Percentiles rank a stretch among this genome's conserved stretches.
Conservation (phyloP, 2,888 invertebrate genomes). For the Zelleria hepariella region DNA sequence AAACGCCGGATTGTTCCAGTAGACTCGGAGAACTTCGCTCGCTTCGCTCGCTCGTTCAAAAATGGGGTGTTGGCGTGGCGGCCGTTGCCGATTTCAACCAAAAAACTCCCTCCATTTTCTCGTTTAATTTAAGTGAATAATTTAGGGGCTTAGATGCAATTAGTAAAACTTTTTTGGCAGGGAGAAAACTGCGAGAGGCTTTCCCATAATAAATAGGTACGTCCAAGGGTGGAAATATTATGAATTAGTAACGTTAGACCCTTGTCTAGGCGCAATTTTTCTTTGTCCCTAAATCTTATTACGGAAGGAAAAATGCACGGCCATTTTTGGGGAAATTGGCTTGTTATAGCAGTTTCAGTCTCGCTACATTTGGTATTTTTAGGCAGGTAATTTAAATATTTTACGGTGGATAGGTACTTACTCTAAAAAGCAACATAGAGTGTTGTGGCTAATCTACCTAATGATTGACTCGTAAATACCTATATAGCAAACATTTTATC, state of each 20-base stretch:
- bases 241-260: slow-evolving; percentile 2
- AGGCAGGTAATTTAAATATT: no score
- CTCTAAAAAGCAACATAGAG: no score
- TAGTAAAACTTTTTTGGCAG: background rate
- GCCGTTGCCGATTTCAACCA: background rate
- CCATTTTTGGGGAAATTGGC: background rate
- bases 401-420: no score
- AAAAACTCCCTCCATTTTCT: background rate
- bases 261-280: slow-evolving; percentile 2
- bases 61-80: background rate
- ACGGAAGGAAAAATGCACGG: background rate
- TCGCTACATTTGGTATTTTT: no score
- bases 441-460: no score
- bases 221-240: background rate
- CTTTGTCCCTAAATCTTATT: background rate
- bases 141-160: background rate
- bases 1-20: no score
- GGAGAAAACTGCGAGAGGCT: background rate
- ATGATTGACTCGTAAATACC: no score
- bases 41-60: no score
- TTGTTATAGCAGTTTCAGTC: no score
- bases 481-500: no score
- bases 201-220: background rate
- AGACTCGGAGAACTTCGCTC: no score
- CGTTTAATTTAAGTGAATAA: background rate